Base-by-base conservation (phyloP, 2,113 vertebrate species). In the Podocnemis expansa region DNA sequence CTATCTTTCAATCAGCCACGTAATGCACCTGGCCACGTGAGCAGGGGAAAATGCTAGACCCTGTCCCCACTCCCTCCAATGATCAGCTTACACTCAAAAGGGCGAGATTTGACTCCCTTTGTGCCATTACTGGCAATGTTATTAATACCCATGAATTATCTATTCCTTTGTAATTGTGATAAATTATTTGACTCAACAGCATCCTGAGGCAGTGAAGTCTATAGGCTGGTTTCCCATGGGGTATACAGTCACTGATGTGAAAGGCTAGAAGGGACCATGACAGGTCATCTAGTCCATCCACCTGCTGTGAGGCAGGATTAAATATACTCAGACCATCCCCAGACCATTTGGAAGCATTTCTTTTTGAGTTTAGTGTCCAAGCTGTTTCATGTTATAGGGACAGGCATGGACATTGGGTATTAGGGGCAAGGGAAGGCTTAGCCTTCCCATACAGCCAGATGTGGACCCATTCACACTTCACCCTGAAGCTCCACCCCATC, bases 21-120 rank as follows among this genome's bases (percentile, higher is more conserved):
- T 82, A 75, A 56, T 52, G 60, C 63, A 95, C 85, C 88, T 85
- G 91, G 82, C 16, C 80, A 94, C 3, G 24, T 0, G 1, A 25
- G 52, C 56, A 79, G 43, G 13, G 56, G 94, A 91, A 96, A 96
- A 95, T 85, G 91, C 91, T 95, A 89, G 73, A 73, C 52, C 41
- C 5, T 70, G 8, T 73, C 31, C 27, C 29, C 24, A 73, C 13
- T 29, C 89, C n/a, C 90, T 89, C 78, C 78, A 89, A 87, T 93
- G 90, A 95, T 88, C 95, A 94, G 19, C 70, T 94, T 91, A 63
- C 56, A 21, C 85, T 82, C 91, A 24, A 12, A 85, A 91, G 76
- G 87, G 78, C 0, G 27, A 80, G 91, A 90, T 95, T 88, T 90
- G 86, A 97, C 93, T 88, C 88, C 70, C 52, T 29, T n/a, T 38